Base-by-base conservation (phyloP, 2,797 vertebrate genomes). In the Phoxinus dragarum region DNA sequence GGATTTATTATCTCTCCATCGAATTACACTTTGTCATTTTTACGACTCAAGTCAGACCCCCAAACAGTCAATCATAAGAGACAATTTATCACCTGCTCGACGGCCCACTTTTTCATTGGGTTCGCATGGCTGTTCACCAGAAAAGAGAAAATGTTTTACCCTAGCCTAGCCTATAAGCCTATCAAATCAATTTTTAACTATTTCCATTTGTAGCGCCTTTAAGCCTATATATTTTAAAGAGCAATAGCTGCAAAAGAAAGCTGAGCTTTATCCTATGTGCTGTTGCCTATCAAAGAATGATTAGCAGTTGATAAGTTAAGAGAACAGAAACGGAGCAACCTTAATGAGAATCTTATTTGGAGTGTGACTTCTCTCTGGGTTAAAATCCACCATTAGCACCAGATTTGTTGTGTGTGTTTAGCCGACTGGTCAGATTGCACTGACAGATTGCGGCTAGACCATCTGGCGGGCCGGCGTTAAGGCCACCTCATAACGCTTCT, bases 371-470 rank as follows among this genome's bases (percentile, higher is more conserved):
- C 61, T 76, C 72, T 88, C 66, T 73, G 69, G 78, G 78, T 83
- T 54, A 79, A 90, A 88, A 80, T 78, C 88, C 88, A 90, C 86
- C 90, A 91, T 91, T 89, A 86, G 81, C 59, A 82, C 88, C 88
- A 81, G 89, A 90, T 89, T 72, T 75, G 82, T 89, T 74, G 80
- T 85, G 61, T 88, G 89, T 85, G 77, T 92, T 93, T 89, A 93
- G 92, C 84, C 91, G 91, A 93, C 85, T 91, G 91, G 86, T 92
- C 91, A 91, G 87, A 92, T 87, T 88, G 87, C 77, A 85, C 82
- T 84, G 86, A 89, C 92, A 92, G 92, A 93, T 89, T 93, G 93
- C 83, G 88, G 89, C 89, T 81, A 89, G 92, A 92, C 90, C 91
- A 93, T 93, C 84, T 92, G 90, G 86, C 86, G 84, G 89, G 90